Percentiles rank a stretch among this genome's conserved stretches.
phyloP scores from a whole-genome alignment of 2,113 vertebrate species.

The Mus spicilegus region DNA sequence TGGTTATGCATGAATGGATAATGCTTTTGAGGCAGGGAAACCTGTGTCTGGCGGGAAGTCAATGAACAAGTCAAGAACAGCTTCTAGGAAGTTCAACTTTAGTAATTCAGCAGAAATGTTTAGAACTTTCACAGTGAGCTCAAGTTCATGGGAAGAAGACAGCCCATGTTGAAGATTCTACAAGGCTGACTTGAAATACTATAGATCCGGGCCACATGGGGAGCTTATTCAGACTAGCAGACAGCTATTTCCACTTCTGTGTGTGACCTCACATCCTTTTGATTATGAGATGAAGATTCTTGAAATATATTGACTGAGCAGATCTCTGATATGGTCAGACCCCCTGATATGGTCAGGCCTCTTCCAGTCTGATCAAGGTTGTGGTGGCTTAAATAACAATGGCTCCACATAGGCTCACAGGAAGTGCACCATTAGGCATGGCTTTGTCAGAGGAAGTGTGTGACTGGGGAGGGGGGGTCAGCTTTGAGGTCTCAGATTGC shows the following conservation, averaged over 20 bases:
- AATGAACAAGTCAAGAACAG: not conserved
- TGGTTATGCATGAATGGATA: slow-evolving; percentile 32
- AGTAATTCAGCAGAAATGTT: not conserved
- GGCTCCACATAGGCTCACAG: not conserved
- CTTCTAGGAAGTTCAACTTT: not conserved
- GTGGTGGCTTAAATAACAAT: not conserved
- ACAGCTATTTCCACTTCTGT: not conserved
- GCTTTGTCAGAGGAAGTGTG: not conserved
- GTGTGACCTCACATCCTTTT: not conserved
- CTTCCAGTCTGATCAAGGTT: not conserved
- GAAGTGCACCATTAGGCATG: not conserved
- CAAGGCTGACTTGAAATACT: not conserved
- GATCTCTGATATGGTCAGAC: too few species aligned
- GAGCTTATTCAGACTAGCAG: too few species aligned
- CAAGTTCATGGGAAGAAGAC: not conserved
- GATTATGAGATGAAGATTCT: not conserved
- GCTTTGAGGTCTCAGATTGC: not conserved
- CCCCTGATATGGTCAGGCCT: not conserved
- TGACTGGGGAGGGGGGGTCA: not conserved
- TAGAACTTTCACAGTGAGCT: not conserved
- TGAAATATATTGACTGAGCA: not conserved
- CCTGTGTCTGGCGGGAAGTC: not conserved
- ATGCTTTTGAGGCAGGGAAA: slow-evolving; percentile 9
- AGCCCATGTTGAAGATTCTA: too few species aligned
- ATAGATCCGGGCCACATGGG: not conserved